phyloP scores from a whole-genome alignment of 2,888 invertebrate genomes.

The Strigamia crassipes region DNA sequence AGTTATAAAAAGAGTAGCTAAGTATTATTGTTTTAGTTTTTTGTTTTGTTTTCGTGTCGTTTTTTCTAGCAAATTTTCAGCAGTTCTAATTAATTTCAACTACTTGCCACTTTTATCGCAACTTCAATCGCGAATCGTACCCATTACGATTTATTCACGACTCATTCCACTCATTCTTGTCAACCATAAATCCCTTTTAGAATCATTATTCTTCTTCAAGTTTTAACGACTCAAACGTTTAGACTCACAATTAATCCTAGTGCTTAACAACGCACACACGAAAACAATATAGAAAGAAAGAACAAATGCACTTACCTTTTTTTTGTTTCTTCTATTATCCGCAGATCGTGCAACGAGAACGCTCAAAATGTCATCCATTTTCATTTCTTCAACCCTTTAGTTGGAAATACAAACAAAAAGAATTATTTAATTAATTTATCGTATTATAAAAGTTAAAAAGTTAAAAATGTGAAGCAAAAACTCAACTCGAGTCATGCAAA shows the following conservation, averaged over 20 bases:
- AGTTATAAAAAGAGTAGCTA: background rate
- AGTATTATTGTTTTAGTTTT: background rate
- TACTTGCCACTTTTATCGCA: slow-evolving; percentile 39
- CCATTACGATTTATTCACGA: slow-evolving; percentile 19
- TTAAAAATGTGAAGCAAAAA: background rate
- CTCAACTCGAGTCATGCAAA: background rate
- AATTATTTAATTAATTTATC: background rate
- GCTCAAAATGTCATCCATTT: slow-evolving; percentile 54
- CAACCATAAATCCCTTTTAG: slow-evolving; percentile 35
- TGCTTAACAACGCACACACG: slow-evolving; percentile 33
- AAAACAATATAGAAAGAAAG: slow-evolving; percentile 14
- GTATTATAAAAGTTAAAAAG: background rate
- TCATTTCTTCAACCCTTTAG: slow-evolving; percentile 54
- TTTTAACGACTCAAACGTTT: slow-evolving; percentile 25
- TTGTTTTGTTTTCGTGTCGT: background rate
- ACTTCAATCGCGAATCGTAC: slow-evolving; percentile 7
- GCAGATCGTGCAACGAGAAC: slow-evolving; percentile 51
- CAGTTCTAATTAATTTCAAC: background rate
- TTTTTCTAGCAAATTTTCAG: slow-evolving; percentile 6
- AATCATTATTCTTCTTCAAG: slow-evolving; percentile 14
- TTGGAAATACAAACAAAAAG: slow-evolving; percentile 44
- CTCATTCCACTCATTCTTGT: slow-evolving; percentile 38
- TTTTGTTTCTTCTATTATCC: background rate
- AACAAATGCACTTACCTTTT: slow-evolving; percentile 10
- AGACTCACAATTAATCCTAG: slow-evolving; percentile 24